These are phyloP conservation scores for Berghia stephanieae DNA, from an alignment of 1,140 invertebrate species.

Conservation along the genomic window DNA sequence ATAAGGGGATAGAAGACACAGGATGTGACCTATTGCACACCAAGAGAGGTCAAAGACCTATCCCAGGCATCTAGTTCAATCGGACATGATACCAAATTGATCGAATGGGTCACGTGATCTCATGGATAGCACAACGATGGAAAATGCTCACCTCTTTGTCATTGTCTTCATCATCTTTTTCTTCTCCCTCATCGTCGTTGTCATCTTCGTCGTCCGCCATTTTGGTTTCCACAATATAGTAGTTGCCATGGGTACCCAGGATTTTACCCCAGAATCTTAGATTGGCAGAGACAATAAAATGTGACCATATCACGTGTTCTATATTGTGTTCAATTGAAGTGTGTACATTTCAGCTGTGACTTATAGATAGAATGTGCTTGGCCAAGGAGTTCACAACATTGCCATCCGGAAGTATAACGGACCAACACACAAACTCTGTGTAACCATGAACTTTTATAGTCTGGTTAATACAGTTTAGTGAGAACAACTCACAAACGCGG, in stretches of 20 bases:
- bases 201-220: constrained; percentile 41
- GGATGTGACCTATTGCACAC: not conserved
- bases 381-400: too few relatives aligned
- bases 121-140: not conserved
- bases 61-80: not conserved
- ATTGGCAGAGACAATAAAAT: too few relatives aligned
- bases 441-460: too few relatives aligned
- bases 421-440: too few relatives aligned
- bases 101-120: not conserved
- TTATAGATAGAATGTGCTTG: too few relatives aligned
- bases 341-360: too few relatives aligned
- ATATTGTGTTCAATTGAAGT: too few relatives aligned
- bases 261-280: constrained; percentile 52
- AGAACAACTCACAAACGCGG: too few relatives aligned
- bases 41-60: not conserved
- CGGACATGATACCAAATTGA: not conserved
- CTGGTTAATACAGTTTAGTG: too few relatives aligned
- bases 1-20: too few relatives aligned
- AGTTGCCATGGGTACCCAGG: constrained; percentile 40
- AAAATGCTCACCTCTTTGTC: not conserved
- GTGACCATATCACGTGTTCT: too few relatives aligned
- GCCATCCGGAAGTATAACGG: too few relatives aligned
- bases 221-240: constrained; percentile 46
- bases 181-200: constrained; percentile 34
- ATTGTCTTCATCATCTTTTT: not conserved